Percentiles rank a stretch among this genome's conserved stretches.
phyloP scores from a whole-genome alignment of 1,140 invertebrate species.

The Caenorhabditis brenneri region DNA sequence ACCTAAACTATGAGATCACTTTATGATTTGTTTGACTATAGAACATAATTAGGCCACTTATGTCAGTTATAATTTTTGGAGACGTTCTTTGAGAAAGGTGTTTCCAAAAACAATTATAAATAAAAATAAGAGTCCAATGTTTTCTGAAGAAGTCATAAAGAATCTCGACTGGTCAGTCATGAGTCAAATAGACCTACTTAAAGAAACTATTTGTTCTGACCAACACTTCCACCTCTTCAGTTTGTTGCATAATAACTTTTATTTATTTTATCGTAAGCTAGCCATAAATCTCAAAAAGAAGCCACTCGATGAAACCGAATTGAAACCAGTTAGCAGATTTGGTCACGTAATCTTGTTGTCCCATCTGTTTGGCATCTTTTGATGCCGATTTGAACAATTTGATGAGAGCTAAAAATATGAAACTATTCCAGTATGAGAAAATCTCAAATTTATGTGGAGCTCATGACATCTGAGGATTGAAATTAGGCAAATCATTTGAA shows the following conservation, averaged over 20 bases:
- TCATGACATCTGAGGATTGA: too few relatives aligned
- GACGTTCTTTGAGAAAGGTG: background rate
- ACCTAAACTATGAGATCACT: too few relatives aligned
- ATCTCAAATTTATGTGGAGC: too few relatives aligned
- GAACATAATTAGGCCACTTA: constrained; percentile 10
- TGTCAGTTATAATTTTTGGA: background rate
- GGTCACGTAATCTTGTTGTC: background rate
- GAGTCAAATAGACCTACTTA: background rate
- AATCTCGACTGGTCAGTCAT: background rate
- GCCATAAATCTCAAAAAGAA: background rate
- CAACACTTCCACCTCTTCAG: background rate
- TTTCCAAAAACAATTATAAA: background rate
- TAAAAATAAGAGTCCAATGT: background rate
- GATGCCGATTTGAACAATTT: background rate
- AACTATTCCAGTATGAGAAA: too few relatives aligned
- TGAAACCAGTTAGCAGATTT: background rate
- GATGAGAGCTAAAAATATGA: background rate
- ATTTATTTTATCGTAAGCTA: background rate
- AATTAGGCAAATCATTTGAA: too few relatives aligned
- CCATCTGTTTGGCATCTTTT: background rate
- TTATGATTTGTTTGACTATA: background rate
- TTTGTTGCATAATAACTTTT: background rate
- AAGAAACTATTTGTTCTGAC: background rate
- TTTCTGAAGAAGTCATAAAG: background rate
- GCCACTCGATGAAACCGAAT: background rate